Conservation (phyloP, 2,888 invertebrate species). For the Fissipunctia ypsillon region DNA sequence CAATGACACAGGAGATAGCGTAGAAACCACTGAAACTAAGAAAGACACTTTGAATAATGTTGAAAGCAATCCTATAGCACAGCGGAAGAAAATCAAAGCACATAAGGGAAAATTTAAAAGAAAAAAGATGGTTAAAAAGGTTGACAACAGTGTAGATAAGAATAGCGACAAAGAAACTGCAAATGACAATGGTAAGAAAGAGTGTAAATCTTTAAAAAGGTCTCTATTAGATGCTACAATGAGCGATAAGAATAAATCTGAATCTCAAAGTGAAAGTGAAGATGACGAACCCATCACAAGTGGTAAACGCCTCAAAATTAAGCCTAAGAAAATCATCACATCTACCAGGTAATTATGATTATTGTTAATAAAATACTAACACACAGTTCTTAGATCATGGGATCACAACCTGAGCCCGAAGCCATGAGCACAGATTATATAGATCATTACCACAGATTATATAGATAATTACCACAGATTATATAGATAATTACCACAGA, state of each 20-base stretch:
- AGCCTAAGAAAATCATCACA: conserved; percentile 87
- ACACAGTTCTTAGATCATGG: too few species aligned
- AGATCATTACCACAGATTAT: too few species aligned
- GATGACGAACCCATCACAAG: conserved; percentile 83
- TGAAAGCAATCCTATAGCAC: conserved; percentile 72
- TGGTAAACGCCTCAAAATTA: conserved; percentile 87
- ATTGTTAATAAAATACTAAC: too few species aligned
- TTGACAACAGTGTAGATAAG: conserved; percentile 70
- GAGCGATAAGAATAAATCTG: conserved; percentile 86
- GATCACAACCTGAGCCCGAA: too few species aligned
- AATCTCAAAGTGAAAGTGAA: conserved; percentile 88
- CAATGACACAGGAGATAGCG: conserved; percentile 80
- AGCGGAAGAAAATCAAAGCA: conserved; percentile 86
- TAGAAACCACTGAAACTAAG: conserved; percentile 72
- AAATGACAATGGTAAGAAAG: conserved; percentile 76
- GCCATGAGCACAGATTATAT: too few species aligned
- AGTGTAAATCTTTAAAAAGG: conserved; percentile 82
- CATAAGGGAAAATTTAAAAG: conserved; percentile 85
- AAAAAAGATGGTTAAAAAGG: conserved; percentile 74
- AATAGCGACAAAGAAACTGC: conserved; percentile 70
- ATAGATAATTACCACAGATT: too few species aligned
- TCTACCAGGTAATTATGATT: conserved; percentile 78
- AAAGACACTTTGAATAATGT: conserved; percentile 75
- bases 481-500: too few species aligned
- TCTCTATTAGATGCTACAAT: conserved; percentile 80